phyloP scores from a whole-genome alignment of 2,113 vertebrate genomes.

The Strix uralensis region DNA sequence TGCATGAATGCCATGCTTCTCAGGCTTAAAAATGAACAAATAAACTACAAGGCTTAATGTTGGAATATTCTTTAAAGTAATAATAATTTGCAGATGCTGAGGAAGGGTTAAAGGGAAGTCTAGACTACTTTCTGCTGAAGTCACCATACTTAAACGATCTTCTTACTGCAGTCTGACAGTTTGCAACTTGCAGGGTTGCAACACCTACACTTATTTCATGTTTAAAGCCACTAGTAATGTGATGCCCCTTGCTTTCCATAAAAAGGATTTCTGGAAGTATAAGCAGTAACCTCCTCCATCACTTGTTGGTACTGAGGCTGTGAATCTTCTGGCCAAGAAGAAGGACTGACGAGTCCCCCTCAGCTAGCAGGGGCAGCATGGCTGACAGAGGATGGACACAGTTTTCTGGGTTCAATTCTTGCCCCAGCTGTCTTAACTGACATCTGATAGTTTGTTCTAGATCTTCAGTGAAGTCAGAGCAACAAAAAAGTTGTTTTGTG shows the following conservation, averaged over 20 bases:
- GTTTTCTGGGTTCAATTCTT: not conserved
- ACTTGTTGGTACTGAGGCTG: not conserved
- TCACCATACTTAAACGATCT: not conserved
- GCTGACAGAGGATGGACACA: rapidly evolving
- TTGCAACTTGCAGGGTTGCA: not conserved
- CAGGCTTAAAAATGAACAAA: rapidly evolving
- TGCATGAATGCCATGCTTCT: rapidly evolving
- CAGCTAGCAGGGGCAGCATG: not conserved
- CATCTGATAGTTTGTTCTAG: rapidly evolving
- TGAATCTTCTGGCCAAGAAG: no score
- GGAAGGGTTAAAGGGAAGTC: not conserved
- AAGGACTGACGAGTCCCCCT: rapidly evolving
- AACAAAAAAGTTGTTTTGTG: not conserved
- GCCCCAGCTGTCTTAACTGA: not conserved
- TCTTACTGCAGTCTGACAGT: not conserved
- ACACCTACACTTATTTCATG: not conserved
- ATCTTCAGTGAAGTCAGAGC: not conserved
- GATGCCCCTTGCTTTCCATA: not conserved
- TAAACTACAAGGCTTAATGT: rapidly evolving
- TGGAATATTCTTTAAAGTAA: not conserved
- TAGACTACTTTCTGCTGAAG: not conserved
- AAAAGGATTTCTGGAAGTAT: not conserved
- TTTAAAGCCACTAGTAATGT: not conserved
- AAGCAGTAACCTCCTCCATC: not conserved
- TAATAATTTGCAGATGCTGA: not conserved